These are phyloP conservation scores for Pontoporia blainvillei DNA, from an alignment of 2,113 vertebrate species.

Conservation along the genomic window DNA sequence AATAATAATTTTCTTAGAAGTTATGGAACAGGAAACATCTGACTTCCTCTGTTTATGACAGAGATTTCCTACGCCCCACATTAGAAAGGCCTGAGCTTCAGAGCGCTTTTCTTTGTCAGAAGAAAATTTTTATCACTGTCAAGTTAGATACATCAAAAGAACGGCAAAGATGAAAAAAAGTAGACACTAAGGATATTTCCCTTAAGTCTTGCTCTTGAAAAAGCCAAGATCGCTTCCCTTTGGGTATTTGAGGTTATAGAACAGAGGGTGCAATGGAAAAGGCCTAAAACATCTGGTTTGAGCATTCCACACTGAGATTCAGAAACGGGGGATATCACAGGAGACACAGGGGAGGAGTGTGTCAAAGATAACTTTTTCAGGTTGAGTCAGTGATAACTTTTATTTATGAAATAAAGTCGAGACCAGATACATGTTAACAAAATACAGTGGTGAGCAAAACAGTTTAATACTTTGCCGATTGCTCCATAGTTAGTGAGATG, in stretches of 20 bases:
- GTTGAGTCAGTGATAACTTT: neutral
- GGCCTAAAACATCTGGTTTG: neutral
- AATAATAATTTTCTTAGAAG: conserved; percentile 69
- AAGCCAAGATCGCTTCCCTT: neutral
- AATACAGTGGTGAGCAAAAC: neutral
- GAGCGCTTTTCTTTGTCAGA: conserved; percentile 61
- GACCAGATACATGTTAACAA: neutral
- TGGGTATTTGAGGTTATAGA: neutral
- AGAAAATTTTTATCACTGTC: conserved; percentile 45
- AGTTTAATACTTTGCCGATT: neutral
- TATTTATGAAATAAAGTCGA: neutral
- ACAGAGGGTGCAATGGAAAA: neutral
- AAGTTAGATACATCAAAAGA: conserved; percentile 55
- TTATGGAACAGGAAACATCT: conserved; percentile 59
- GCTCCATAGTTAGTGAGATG: neutral
- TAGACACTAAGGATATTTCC: neutral
- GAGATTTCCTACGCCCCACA: conserved; percentile 50
- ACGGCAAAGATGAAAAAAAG: conserved; percentile 51
- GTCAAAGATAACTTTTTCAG: neutral
- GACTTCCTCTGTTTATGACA: conserved; percentile 67
- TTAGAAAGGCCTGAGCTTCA: neutral
- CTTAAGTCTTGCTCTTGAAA: neutral
- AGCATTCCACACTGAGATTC: neutral
- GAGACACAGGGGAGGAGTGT: neutral
- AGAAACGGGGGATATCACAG: neutral